These are phyloP conservation scores for Rhinella marina DNA, from an alignment of 2,797 vertebrate genomes.

Conservation along the genomic window DNA sequence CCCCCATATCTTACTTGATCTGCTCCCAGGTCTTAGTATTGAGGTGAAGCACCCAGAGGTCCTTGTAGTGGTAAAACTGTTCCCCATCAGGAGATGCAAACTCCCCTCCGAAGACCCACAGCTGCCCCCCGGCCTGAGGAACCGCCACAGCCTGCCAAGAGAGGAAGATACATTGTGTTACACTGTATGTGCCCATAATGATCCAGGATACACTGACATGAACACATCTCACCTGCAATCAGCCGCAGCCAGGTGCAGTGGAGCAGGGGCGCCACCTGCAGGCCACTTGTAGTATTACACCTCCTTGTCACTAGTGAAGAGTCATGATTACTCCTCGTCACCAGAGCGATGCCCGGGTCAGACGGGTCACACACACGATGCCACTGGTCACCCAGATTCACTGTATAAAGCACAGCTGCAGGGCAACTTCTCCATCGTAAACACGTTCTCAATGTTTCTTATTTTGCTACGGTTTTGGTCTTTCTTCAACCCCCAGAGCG, in stretches of 20 bases:
- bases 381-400: too few relatives aligned
- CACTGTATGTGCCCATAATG: too few relatives aligned
- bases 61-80: slow-evolving; percentile 97
- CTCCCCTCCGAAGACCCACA: slow-evolving; percentile 97
- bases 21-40: slow-evolving; percentile 90
- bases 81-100: slow-evolving; percentile 92
- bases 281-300: neutral
- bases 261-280: neutral
- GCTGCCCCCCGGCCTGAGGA: slow-evolving; percentile 89
- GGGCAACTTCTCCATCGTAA: too few relatives aligned
- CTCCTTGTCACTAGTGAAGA: too few relatives aligned
- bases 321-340: too few relatives aligned
- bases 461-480: too few relatives aligned
- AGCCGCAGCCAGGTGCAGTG: neutral
- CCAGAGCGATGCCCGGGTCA: too few relatives aligned
- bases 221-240: neutral
- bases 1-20: slow-evolving; percentile 82
- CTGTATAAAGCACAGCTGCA: too few relatives aligned
- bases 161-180: neutral
- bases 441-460: too few relatives aligned
- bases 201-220: neutral
- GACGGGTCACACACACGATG: too few relatives aligned
- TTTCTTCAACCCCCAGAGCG: too few relatives aligned
- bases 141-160: slow-evolving; percentile 84
- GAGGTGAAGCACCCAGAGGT: slow-evolving; percentile 96